Evolutionary conservation across 1,140 invertebrate species (phyloP).

Genomic region (Babylonia areolata): DNA sequence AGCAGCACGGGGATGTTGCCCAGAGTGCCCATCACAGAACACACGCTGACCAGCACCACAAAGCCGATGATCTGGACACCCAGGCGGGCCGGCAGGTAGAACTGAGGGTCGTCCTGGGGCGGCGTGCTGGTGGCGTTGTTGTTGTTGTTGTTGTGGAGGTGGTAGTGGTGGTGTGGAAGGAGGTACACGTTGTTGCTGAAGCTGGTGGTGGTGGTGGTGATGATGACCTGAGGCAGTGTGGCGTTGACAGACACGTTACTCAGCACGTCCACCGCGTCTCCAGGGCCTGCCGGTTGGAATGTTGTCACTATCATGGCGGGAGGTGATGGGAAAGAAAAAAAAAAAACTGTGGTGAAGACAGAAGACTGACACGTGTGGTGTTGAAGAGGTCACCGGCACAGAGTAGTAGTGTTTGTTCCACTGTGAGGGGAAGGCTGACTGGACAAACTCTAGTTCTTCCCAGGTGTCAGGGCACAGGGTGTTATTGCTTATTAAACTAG

Average conservation of each 20-base stretch:
- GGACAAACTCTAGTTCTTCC: too few relatives aligned
- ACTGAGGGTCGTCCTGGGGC: background rate
- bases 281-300: background rate
- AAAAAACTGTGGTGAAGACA: too few relatives aligned
- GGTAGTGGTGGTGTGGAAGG: background rate
- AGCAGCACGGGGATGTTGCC: constrained; percentile 63
- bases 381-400: too few relatives aligned
- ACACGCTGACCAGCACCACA: constrained; percentile 49
- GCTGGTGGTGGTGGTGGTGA: background rate
- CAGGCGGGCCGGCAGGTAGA: background rate
- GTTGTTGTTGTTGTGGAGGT: background rate
- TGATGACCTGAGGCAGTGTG: too few relatives aligned
- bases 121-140: background rate
- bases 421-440: too few relatives aligned
- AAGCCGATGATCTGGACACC: constrained; percentile 37
- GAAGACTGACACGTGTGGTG: too few relatives aligned
- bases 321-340: too few relatives aligned
- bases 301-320: background rate
- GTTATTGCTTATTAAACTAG: too few relatives aligned
- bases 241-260: too few relatives aligned
- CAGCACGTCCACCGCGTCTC: too few relatives aligned
- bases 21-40: constrained; percentile 56
- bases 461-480: too few relatives aligned
- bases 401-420: too few relatives aligned
- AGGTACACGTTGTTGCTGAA: background rate